Base-by-base conservation (phyloP, 1,140 invertebrate species). In the Bradysia coprophila region DNA sequence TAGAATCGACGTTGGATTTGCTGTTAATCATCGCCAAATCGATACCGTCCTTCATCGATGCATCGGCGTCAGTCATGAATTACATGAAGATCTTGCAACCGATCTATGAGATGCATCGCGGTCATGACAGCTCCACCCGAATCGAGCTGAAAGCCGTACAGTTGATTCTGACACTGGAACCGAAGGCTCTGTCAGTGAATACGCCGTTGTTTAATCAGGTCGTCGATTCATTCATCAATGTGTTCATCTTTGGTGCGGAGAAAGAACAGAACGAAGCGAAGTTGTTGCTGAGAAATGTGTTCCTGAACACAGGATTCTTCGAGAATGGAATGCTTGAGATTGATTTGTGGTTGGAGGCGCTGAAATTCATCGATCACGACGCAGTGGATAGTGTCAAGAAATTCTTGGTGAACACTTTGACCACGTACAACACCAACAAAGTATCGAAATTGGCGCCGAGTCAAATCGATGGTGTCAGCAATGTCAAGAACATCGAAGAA, bases 101-200 rank as follows among this genome's bases (percentile, higher is more conserved):
- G 0, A 18, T 60, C 2, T 50, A 59, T 33, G 46, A 53, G 32
- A 38, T 38, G 21, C 38, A 50, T 0, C 43, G 52, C 15, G 33
- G 23, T 0, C 42, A 58, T 34, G 56, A 62, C 20, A 46, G 59
- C 37, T 53, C 62, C 24, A 61, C 63, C 28, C 47, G 64, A 41
- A 59, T 80, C 42, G 74, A 78, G 58, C 60, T 79, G 2, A 78
- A 78, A 59, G 63, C 72, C 2, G 68, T 79, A 11, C 70, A 71
- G 37, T 67, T 79, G 23, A 69, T 79, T 49, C 47, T 79, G 4
- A 54, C 59, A 34, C 47, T 75, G 8, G 69, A 77, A 48, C 62
- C 63, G n/a, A 61, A 63, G 8, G 58, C 64, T 5, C 69, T 78
- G 47, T 61, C 66, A 15, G 60, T 69, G 2, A 59, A 68, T 21